These are phyloP conservation scores for Vombatus ursinus DNA, from an alignment of 2,113 vertebrate genomes.

Conservation along the genomic window DNA sequence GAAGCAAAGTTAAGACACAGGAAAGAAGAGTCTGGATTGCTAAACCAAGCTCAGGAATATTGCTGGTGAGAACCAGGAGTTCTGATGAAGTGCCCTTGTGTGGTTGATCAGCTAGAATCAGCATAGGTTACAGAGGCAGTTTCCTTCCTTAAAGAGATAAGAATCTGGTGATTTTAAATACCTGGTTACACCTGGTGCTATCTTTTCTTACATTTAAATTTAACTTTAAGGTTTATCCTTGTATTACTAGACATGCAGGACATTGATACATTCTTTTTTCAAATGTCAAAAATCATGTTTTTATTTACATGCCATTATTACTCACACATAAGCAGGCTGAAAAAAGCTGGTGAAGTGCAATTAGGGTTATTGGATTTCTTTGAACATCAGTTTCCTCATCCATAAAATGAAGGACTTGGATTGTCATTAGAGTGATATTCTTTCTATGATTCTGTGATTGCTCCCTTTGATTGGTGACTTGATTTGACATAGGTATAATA, in stretches of 20 bases:
- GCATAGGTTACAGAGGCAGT: neutral
- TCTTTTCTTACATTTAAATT: neutral
- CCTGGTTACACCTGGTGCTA: neutral
- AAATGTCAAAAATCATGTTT: neutral
- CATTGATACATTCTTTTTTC: neutral
- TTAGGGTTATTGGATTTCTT: too few species aligned
- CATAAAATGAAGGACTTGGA: neutral
- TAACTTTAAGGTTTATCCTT: neutral
- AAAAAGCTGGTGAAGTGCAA: neutral
- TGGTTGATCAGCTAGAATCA: neutral
- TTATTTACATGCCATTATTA: neutral
- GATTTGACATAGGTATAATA: neutral
- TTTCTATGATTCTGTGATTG: too few species aligned
- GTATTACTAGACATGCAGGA: neutral
- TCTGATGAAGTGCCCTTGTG: neutral
- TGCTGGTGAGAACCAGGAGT: neutral
- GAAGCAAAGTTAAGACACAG: neutral
- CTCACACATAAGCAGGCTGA: neutral
- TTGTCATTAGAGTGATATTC: too few species aligned
- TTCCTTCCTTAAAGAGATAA: neutral
- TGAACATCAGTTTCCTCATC: too few species aligned
- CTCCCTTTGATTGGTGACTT: too few species aligned
- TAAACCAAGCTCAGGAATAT: too few species aligned
- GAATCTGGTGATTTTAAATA: neutral
- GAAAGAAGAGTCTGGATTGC: neutral